Evolutionary conservation across 2,113 vertebrate species (phyloP), one percentile per base, ranked within the genome.

Genomic region (Pantherophis guttatus): DNA sequence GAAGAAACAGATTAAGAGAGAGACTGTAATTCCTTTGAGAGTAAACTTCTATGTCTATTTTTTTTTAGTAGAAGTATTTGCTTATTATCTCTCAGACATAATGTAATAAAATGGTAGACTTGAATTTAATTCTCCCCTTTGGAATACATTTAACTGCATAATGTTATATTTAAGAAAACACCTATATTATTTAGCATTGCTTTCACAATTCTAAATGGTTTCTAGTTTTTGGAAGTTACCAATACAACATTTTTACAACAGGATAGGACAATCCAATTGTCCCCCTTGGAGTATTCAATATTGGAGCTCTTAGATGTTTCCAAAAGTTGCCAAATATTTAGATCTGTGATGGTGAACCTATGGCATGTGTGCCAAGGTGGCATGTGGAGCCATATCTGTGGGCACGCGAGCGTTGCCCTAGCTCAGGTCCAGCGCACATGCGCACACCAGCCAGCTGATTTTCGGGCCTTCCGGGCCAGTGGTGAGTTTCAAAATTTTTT

Each of bases 11-110:
- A 50, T 89, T 39, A 86, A 91, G 87, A 4, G 0, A 4, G 0
- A 91, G 90, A 94, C 15, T 92, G 2, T 62, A 94, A 95, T 58
- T 95, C 91, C 44, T 96, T 48, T 62, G 93, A 96, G 50, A 96
- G 48, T 89, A 91, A 65, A 39, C 62, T 91, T 94, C 59, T 91
- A 1, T 91, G 15, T 85, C 90, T 96, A 95, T 95, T 93, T 88
- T 70, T 70, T 75, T 91, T 48, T 48, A 90, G 24, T 95, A 93
- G n/a, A 87, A 97, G 23, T 50, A 87, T 93, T 96, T 96, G 48
- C 17, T 96, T 94, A 17, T 95, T 93, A 92, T 5, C 87, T 92
- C 26, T 93, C 95, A 93, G 29, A 93, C 0, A 33, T 52, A 26
- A 39, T 70, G 90, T 92, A 95, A 92, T 96, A 58, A 95, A 93